A percentile compares a stretch with the other conserved stretches of the same genome.
These are phyloP conservation scores for Strigamia crassipes DNA, from an alignment of 2,888 invertebrate species.

Conservation along the genomic window DNA sequence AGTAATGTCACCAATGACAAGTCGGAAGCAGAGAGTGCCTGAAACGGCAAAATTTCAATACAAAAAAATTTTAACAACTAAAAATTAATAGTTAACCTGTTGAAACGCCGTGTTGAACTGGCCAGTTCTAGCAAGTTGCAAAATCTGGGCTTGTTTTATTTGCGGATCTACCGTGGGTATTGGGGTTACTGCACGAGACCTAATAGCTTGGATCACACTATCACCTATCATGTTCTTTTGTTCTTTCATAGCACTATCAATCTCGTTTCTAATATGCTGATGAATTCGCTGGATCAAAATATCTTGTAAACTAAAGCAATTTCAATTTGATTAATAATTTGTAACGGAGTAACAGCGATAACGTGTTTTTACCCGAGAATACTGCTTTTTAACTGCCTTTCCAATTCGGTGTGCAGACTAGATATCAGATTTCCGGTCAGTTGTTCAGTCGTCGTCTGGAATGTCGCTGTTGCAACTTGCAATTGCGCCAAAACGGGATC, in stretches of 20 bases:
- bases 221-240: conserved; percentile 68
- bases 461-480: conserved; percentile 24
- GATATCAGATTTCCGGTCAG: conserved; percentile 22
- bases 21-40: conserved; percentile 87
- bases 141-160: conserved; percentile 71
- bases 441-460: conserved; percentile 28
- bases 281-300: conserved; percentile 55
- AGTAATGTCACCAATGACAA: conserved; percentile 82
- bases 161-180: conserved; percentile 65
- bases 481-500: conserved; percentile 45
- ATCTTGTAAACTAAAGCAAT: conserved; percentile 56
- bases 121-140: conserved; percentile 70
- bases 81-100: conserved; percentile 55
- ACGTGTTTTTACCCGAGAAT: not conserved
- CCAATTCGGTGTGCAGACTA: conserved; percentile 32
- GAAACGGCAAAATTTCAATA: not conserved
- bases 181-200: conserved; percentile 76
- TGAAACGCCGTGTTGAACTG: conserved; percentile 88
- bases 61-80: conserved; percentile 3
- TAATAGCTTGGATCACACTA: conserved; percentile 66
- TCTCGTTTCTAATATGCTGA: conserved; percentile 56
- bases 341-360: not conserved
- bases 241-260: conserved; percentile 60
- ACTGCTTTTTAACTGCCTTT: conserved; percentile 19
- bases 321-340: not conserved